Evolutionary conservation across 2,888 invertebrate species (phyloP).

Genomic region (Dendrolimus pini): DNA sequence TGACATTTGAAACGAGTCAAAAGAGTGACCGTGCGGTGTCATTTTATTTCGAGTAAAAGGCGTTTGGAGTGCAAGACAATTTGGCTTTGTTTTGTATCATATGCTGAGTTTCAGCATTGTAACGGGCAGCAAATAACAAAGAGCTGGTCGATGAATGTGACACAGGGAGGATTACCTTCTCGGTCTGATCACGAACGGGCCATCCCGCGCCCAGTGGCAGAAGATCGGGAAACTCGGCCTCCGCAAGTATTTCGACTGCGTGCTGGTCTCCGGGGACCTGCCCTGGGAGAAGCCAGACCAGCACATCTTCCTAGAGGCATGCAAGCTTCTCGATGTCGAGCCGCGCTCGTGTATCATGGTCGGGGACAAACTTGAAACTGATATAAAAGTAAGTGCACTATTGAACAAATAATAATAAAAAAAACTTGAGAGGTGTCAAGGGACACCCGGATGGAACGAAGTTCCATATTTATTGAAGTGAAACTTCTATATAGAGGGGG

Average conservation of each 20-base stretch:
- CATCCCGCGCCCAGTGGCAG: conserved; percentile 92
- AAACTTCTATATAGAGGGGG: no score
- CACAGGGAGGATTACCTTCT: conserved; percentile 83
- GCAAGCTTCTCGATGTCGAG: conserved; percentile 83
- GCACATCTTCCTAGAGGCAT: conserved; percentile 88
- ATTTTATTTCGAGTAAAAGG: conserved; percentile 16
- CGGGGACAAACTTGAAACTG: conserved; percentile 92
- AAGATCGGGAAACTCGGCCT: conserved; percentile 85
- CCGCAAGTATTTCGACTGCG: conserved; percentile 84
- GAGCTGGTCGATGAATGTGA: conserved; percentile 66
- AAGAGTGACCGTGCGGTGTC: conserved; percentile 2
- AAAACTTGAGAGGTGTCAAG: no score
- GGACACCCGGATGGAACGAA: no score
- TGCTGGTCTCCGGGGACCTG: conserved; percentile 89
- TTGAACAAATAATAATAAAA: background rate
- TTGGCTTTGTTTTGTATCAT: conserved; percentile 47
- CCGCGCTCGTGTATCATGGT: conserved; percentile 89
- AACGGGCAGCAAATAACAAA: conserved; percentile 50
- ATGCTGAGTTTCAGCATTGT: conserved; percentile 61
- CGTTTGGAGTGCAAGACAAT: conserved; percentile 42
- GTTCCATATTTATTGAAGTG: no score
- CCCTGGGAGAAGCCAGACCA: conserved; percentile 92
- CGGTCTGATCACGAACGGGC: conserved; percentile 91
- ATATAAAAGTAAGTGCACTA: conserved; percentile 78
- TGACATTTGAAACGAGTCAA: conserved; percentile 3